Conservation (phyloP, 2,113 vertebrate species). For the Corvus moneduloides region DNA sequence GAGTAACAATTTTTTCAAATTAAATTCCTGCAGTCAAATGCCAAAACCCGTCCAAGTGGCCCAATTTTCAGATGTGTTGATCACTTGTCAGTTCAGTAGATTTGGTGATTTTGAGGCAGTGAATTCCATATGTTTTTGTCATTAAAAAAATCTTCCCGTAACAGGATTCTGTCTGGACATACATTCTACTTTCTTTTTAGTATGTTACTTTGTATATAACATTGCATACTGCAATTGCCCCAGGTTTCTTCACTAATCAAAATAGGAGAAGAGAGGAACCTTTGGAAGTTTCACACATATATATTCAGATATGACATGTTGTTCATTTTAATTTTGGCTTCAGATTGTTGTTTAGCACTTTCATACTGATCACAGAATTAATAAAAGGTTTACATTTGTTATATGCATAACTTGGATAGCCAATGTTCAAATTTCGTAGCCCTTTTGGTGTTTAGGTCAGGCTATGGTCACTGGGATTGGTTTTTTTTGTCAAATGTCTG, state of each 20-base stretch:
- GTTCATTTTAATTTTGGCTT: constrained; percentile 8
- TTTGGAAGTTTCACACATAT: neutral
- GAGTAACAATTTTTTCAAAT: neutral
- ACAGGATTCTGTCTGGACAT: neutral
- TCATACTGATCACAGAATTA: neutral
- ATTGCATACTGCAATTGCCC: neutral
- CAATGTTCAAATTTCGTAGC: neutral
- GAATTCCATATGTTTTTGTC: neutral
- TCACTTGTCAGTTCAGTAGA: neutral
- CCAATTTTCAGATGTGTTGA: neutral
- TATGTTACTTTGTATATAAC: neutral
- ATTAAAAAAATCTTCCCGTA: neutral
- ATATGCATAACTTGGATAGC: neutral
- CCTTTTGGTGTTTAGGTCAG: neutral
- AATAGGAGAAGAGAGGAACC: neutral
- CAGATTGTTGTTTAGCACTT: neutral
- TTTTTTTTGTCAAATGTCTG: neutral
- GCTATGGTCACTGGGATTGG: neutral
- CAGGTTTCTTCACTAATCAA: neutral
- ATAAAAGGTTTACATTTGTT: neutral
- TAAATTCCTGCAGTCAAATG: neutral
- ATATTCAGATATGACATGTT: neutral
- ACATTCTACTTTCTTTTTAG: neutral
- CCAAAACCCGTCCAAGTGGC: neutral
- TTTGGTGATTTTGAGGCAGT: neutral